A percentile compares a stretch with the other conserved stretches of the same genome.
phyloP scores from a whole-genome alignment of 2,888 invertebrate genomes.

The Allacma fusca region DNA sequence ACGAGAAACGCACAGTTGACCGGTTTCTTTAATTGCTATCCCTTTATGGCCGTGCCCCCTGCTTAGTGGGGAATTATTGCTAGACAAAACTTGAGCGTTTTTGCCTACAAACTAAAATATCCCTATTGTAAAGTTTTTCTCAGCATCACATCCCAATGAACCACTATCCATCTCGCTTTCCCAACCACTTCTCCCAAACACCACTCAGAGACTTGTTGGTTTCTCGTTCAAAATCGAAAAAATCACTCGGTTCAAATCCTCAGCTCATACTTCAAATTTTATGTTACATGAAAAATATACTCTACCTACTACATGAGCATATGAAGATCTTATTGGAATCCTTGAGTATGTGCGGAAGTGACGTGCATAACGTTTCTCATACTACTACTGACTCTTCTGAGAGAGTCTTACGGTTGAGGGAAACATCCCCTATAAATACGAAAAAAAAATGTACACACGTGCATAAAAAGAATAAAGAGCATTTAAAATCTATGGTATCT shows the following conservation, averaged over 20 bases:
- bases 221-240: constrained; percentile 5
- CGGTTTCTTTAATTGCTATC: constrained; percentile 61
- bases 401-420: no score
- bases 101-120: constrained; percentile 45
- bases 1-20: constrained; percentile 58
- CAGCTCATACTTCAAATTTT: not conserved
- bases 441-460: no score
- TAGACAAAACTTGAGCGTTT: constrained; percentile 41
- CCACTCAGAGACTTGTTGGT: not conserved
- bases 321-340: no score
- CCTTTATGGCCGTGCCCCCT: constrained; percentile 59
- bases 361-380: no score
- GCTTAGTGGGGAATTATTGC: constrained; percentile 54
- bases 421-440: no score
- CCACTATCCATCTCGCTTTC: not conserved
- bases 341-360: no score
- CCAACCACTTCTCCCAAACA: not conserved
- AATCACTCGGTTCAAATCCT: not conserved
- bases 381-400: no score
- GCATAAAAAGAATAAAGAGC: no score
- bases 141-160: constrained; percentile 12
- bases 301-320: no score
- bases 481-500: no score
- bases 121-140: constrained; percentile 37
- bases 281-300: not conserved